Evolutionary conservation across 2,113 vertebrate species (phyloP).

Genomic region (Xenopus tropicalis): DNA sequence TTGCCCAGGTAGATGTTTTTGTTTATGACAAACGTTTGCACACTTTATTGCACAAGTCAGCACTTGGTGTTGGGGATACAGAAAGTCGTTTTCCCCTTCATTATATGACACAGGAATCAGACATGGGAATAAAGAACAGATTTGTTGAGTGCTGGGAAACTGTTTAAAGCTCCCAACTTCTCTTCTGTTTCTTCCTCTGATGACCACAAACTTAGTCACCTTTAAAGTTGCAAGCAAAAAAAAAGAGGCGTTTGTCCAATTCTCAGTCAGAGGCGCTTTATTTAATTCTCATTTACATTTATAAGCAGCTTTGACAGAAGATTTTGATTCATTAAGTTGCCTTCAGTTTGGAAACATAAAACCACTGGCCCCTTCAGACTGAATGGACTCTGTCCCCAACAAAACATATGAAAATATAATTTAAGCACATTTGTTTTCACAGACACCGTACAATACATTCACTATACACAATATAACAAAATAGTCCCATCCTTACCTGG

Average conservation of each 20-base stretch:
- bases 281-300: slow-evolving; percentile 91
- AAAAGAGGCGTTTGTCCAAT: slow-evolving; percentile 46
- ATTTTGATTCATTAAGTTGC: slow-evolving; percentile 75
- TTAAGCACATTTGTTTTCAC: slow-evolving; percentile 90
- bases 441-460: slow-evolving; percentile 94
- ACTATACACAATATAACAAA: slow-evolving; percentile 94
- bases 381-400: slow-evolving; percentile 77
- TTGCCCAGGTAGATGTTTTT: too few species aligned
- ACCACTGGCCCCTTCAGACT: slow-evolving; percentile 78
- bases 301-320: slow-evolving; percentile 91
- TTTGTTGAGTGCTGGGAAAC: too few species aligned
- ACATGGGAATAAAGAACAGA: too few species aligned
- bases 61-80: too few species aligned
- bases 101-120: too few species aligned
- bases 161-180: too few species aligned
- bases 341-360: slow-evolving; percentile 80
- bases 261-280: slow-evolving; percentile 75
- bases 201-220: not conserved
- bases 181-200: not conserved
- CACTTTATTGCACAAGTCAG: too few species aligned
- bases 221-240: not conserved
- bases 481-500: slow-evolving; percentile 85
- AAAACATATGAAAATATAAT: slow-evolving; percentile 98
- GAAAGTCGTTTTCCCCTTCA: too few species aligned
- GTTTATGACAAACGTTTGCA: too few species aligned